Evolutionary conservation across 2,797 vertebrate genomes (phyloP).

Genomic region (Malurus leucopterus): DNA sequence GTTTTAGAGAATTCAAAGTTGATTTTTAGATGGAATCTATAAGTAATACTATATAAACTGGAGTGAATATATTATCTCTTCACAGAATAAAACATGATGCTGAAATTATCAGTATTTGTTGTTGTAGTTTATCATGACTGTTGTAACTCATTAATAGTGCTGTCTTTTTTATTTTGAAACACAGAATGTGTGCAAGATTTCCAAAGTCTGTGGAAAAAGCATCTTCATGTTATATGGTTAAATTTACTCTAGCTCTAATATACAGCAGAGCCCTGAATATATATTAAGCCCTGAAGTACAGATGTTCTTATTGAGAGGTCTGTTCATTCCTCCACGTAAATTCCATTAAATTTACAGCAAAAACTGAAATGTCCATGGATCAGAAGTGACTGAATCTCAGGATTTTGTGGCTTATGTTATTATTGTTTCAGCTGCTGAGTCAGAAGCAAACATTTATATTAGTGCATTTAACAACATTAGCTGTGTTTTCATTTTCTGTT

Average conservation of each 20-base stretch:
- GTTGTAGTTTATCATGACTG: background rate
- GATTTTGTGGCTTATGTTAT: background rate
- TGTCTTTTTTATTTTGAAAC: background rate
- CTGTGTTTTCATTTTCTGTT: constrained; percentile 22
- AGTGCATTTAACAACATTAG: constrained; percentile 49
- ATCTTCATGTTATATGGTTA: background rate
- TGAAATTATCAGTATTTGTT: background rate
- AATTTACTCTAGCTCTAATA: background rate
- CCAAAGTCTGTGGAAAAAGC: background rate
- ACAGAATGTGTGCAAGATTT: background rate
- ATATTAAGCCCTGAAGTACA: background rate
- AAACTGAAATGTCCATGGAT: background rate
- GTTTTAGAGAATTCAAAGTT: background rate
- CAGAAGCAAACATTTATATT: constrained; percentile 36
- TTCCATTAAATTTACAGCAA: background rate
- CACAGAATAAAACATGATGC: background rate
- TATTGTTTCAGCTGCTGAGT: constrained; percentile 29
- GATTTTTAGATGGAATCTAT: background rate
- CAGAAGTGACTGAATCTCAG: background rate
- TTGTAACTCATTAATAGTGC: background rate
- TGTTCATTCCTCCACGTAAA: background rate
- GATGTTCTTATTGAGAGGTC: background rate
- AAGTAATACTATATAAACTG: background rate
- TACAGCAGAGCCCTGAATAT: background rate
- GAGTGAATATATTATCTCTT: background rate